Evolutionary conservation across 2,888 invertebrate genomes (phyloP).

Genomic region (Phortica okadai): DNA sequence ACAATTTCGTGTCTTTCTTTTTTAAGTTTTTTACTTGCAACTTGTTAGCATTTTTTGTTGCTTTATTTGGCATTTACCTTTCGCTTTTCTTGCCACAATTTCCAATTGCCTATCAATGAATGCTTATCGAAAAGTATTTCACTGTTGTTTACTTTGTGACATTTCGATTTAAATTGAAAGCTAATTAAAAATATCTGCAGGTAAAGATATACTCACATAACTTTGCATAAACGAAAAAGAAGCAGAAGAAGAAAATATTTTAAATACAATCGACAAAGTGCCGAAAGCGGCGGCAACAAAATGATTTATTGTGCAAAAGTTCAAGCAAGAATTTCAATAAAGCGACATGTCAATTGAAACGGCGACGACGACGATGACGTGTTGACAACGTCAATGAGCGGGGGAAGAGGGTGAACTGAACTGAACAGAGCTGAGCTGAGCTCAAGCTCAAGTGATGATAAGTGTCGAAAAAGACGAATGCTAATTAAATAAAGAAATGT

Average conservation of each 20-base stretch:
- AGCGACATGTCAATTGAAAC: not conserved
- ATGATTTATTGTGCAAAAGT: constrained; percentile 1
- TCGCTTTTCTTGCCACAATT: constrained; percentile 20
- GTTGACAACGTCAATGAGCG: no score
- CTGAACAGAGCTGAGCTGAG: no score
- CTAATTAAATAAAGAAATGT: not conserved
- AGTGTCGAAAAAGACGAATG: not conserved
- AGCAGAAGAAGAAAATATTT: not conserved
- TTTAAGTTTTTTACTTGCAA: not conserved
- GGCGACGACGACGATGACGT: no score
- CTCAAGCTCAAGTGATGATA: no score
- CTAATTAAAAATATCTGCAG: no score
- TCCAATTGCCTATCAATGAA: not conserved
- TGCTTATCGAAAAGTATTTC: no score
- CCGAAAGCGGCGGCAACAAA: not conserved
- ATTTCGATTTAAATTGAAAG: no score
- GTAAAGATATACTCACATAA: no score
- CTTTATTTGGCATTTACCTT: constrained; percentile 14
- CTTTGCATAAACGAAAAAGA: no score
- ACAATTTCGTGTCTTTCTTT: not conserved
- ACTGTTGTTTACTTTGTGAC: no score
- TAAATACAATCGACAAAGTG: not conserved
- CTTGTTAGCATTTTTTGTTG: not conserved
- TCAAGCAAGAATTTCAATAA: not conserved
- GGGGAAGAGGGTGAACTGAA: no score